Base-by-base conservation (phyloP, 1,140 invertebrate genomes). In the Chironomus striatipennis region DNA sequence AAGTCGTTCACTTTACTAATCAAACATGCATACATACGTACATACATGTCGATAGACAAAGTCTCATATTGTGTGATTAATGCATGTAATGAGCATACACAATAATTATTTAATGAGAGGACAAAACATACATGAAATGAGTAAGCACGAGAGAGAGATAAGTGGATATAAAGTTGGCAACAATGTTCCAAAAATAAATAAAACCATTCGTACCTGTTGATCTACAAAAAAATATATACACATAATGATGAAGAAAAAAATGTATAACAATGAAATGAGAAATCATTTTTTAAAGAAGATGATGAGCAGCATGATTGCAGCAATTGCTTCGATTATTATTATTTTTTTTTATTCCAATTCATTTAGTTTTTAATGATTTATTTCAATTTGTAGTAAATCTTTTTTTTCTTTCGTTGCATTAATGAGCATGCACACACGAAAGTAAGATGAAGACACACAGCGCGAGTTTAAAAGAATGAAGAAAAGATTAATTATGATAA, bases 181-280 rank as follows among this genome's bases (percentile, higher is more conserved):
- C 47, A 57, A 57, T 57, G 24, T 34, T 5, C 24, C n/a, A n/a
- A 34, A 34, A 34, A 34, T 34, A 34, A 34, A n/a, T n/a, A n/a
- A n/a, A n/a, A n/a, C n/a, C n/a, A n/a, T n/a, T 47, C 43, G 15
- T 57, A 57, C 47, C 47, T 57, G 47, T n/a, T 34, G 24, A 34
- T 34, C 24, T 34, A 34, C 24, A 34, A 34, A 34, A 1, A 34
- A 34, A 34, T 2, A 34, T 2, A 34, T n/a, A n/a, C n/a, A n/a
- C n/a, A n/a, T n/a, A 34, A 34, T 5, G 24, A 34, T 34, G 24
- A 34, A 15, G 12, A 57, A 57, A 57, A 57, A n/a, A 57, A 57
- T 57, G 47, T 57, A n/a, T 57, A 57, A 57, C 47, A 57, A 57
- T 57, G 47, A n/a, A 57, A 57, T 57, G 47, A n/a, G 47, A 57